phyloP scores from a whole-genome alignment of 2,888 invertebrate genomes.

The Cheilosia vulpina region DNA sequence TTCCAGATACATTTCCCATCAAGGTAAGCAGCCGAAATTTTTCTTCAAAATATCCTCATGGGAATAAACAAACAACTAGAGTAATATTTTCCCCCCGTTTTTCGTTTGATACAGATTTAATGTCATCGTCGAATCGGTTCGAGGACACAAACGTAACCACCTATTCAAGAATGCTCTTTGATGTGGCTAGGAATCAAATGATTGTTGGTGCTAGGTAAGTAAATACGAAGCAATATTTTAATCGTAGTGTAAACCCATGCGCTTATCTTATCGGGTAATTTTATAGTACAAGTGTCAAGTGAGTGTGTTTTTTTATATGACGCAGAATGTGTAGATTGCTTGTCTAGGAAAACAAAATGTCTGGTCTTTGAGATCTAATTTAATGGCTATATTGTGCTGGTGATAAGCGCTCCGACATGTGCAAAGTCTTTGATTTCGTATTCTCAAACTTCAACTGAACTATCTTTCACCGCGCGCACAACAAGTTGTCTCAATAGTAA shows the following conservation, averaged over 20 bases:
- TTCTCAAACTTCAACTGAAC: not conserved
- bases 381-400: not conserved
- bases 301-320: constrained; percentile 17
- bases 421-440: not conserved
- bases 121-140: constrained; percentile 88
- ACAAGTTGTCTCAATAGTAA: not conserved
- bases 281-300: constrained; percentile 25
- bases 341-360: not conserved
- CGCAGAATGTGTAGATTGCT: not conserved
- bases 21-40: constrained; percentile 79
- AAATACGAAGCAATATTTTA: not conserved
- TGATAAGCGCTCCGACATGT: constrained; percentile 1
- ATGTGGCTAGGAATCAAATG: constrained; percentile 93
- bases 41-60: not conserved
- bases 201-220: constrained; percentile 95
- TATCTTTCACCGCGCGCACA: not conserved
- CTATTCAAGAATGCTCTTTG: constrained; percentile 93
- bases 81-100: constrained; percentile 76
- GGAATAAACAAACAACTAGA: not conserved
- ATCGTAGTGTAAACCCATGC: constrained; percentile 42
- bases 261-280: constrained; percentile 53
- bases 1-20: constrained; percentile 83
- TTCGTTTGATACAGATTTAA: constrained; percentile 86
- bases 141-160: constrained; percentile 89
- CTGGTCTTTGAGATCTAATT: not conserved